Conservation (phyloP, 2,888 invertebrate genomes). For the Empis stercorea region DNA sequence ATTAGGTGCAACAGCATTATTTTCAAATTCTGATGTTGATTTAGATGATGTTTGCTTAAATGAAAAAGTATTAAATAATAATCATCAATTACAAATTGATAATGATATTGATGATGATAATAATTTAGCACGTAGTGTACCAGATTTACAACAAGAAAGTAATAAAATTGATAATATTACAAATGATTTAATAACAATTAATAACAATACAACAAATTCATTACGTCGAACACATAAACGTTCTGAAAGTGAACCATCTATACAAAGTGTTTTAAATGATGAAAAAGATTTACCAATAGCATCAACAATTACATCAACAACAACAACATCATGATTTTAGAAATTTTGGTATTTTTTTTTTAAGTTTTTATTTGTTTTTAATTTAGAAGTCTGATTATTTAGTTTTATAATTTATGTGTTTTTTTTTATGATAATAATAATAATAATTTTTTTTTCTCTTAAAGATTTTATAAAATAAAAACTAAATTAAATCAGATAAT, state of each 20-base stretch:
- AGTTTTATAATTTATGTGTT: no score
- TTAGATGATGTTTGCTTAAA: conserved; percentile 70
- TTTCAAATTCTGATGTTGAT: conserved; percentile 77
- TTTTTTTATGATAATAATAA: no score
- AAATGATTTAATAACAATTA: neutral
- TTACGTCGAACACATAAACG: conserved; percentile 31
- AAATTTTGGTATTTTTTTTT: no score
- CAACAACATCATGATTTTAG: neutral
- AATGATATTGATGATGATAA: conserved; percentile 26
- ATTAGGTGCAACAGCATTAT: conserved; percentile 61
- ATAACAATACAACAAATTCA: neutral
- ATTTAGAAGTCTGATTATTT: neutral
- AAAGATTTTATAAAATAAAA: no score
- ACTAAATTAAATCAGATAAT: no score
- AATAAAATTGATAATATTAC: neutral
- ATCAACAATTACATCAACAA: no score
- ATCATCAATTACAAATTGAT: conserved; percentile 20
- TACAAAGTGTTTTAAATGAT: conserved; percentile 22
- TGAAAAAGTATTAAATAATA: conserved; percentile 48
- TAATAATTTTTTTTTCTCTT: no score
- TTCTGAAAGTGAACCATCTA: conserved; percentile 35
- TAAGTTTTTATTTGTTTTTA: neutral
- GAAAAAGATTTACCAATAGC: neutral
- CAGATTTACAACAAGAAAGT: conserved; percentile 24
- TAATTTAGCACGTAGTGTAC: conserved; percentile 33